phyloP scores from a whole-genome alignment of 2,797 vertebrate species.

The Semaprochilodus insignis region DNA sequence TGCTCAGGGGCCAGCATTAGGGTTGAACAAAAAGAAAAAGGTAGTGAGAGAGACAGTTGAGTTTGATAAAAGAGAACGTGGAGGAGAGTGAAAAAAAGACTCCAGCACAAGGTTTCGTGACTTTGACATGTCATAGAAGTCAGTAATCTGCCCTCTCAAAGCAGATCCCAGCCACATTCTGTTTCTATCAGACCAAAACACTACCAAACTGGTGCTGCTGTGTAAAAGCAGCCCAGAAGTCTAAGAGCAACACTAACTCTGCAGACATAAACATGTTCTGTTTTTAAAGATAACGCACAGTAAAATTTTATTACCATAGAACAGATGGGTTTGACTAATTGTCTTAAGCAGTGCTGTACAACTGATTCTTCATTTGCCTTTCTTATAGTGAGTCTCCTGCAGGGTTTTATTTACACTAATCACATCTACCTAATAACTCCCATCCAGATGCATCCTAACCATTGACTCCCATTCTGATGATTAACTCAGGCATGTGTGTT shows the following conservation, averaged over 20 bases:
- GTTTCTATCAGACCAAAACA: not conserved
- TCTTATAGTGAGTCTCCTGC: too few species aligned
- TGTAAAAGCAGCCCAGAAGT: not conserved
- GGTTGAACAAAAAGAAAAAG: slow-evolving; percentile 9
- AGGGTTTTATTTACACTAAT: not conserved
- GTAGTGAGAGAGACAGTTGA: not conserved
- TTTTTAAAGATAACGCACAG: not conserved
- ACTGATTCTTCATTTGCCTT: too few species aligned
- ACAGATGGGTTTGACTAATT: not conserved
- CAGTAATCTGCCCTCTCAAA: not conserved
- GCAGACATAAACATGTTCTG: not conserved
- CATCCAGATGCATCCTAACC: too few species aligned
- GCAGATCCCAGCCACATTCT: not conserved
- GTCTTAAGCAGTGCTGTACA: not conserved
- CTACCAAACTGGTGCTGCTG: not conserved
- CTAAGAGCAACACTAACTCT: not conserved
- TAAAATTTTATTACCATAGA: not conserved
- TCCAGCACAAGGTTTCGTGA: not conserved
- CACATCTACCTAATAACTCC: not conserved
- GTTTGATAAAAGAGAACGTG: not conserved
- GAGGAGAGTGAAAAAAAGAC: not conserved
- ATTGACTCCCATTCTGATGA: too few species aligned
- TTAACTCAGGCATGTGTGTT: not conserved
- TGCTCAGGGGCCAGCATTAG: not conserved
- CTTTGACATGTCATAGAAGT: not conserved